phyloP scores from a whole-genome alignment of 2,113 vertebrate species.

The Erpornis zantholeuca region DNA sequence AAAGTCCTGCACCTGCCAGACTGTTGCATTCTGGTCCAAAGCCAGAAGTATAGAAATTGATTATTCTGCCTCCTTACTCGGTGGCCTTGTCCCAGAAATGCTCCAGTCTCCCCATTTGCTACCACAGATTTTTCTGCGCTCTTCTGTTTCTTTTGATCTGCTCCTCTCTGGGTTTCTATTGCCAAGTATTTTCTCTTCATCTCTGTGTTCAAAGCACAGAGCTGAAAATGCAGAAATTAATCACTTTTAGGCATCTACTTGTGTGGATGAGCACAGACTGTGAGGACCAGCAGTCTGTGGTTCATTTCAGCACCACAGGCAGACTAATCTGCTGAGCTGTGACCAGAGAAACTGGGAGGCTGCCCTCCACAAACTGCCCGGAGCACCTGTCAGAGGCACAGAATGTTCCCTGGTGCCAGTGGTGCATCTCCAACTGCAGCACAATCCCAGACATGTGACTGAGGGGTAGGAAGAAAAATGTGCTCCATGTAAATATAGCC shows the following conservation, averaged over 20 bases:
- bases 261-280: not conserved
- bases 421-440: not conserved
- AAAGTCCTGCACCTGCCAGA: not conserved
- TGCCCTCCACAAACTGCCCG: not conserved
- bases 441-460: not conserved
- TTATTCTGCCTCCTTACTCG: not conserved
- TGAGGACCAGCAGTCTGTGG: not conserved
- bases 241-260: not conserved
- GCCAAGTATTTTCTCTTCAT: constrained; percentile 6
- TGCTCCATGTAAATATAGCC: not conserved
- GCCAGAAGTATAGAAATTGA: not conserved
- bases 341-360: not conserved
- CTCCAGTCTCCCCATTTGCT: not conserved
- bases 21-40: not conserved
- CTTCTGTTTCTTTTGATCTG: not conserved
- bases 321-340: not conserved
- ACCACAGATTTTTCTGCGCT: not conserved
- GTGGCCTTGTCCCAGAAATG: not conserved
- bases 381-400: not conserved
- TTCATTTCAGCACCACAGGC: not conserved
- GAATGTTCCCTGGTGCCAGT: not conserved
- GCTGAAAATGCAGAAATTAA: not conserved
- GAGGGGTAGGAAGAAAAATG: not conserved
- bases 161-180: not conserved
- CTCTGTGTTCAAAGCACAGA: not conserved